Percentiles rank a stretch among this genome's conserved stretches.
These are phyloP conservation scores for Cottus gobio DNA, from an alignment of 2,113 vertebrate species.

Conservation along the genomic window DNA sequence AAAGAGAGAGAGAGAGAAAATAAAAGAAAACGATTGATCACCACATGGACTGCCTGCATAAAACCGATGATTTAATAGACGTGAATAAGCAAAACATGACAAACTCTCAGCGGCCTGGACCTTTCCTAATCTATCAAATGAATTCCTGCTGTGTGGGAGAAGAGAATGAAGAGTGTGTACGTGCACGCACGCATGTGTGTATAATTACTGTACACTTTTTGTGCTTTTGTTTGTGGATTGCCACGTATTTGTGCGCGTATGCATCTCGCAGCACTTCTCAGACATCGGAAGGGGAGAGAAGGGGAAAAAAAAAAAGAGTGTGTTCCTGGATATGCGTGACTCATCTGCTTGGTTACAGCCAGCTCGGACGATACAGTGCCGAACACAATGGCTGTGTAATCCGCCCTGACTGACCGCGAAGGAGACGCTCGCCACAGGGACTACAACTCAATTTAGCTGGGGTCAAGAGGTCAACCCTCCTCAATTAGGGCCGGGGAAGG, in stretches of 20 bases:
- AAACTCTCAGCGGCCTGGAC: constrained; percentile 43
- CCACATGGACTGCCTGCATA: constrained; percentile 7
- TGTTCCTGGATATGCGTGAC: constrained; percentile 80
- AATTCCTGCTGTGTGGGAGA: constrained; percentile 54
- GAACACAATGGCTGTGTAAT: constrained; percentile 83
- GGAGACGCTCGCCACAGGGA: constrained; percentile 83
- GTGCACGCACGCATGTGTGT: background rate
- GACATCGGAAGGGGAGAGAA: constrained; percentile 7
- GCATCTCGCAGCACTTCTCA: constrained; percentile 50
- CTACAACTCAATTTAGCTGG: constrained; percentile 85
- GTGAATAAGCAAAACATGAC: constrained; percentile 50
- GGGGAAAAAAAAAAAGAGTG: constrained; percentile 57
- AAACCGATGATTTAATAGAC: constrained; percentile 41
- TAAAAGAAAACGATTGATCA: constrained; percentile 17
- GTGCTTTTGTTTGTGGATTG: constrained; percentile 11
- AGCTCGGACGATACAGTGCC: constrained; percentile 76
- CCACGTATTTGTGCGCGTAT: constrained; percentile 10
- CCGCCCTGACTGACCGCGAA: constrained; percentile 83
- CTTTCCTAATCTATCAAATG: constrained; percentile 54
- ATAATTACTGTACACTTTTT: constrained; percentile 14
- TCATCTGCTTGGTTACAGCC: constrained; percentile 84
- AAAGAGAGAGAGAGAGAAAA: background rate
- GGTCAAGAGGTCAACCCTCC: constrained; percentile 83
- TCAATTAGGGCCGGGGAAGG: constrained; percentile 79
- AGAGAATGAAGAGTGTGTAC: background rate